phyloP scores from a whole-genome alignment of 2,113 vertebrate genomes.

The Anser brachyrhynchus region DNA sequence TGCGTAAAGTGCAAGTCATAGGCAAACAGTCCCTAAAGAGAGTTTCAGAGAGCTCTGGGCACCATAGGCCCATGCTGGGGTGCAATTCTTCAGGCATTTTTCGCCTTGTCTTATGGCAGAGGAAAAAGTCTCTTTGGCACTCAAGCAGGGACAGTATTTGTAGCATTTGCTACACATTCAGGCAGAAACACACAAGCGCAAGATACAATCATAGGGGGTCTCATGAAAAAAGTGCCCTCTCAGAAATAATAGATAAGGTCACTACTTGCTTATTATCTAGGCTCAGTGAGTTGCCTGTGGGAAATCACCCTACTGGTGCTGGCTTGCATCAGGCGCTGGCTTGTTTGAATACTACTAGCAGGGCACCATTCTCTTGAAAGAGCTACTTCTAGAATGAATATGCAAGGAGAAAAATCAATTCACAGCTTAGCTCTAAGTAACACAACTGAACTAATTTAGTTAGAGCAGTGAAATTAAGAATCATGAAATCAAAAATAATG shows the following conservation, averaged over 20 bases:
- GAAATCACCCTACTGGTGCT: background rate
- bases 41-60: background rate
- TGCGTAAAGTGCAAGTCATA: background rate
- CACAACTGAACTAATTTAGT: background rate
- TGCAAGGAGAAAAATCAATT: slow-evolving; percentile 3
- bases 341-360: background rate
- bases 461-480: background rate
- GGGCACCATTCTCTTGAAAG: background rate
- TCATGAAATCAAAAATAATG: background rate
- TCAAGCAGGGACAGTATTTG: background rate
- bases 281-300: background rate
- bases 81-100: background rate
- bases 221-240: background rate
- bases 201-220: background rate
- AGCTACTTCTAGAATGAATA: background rate
- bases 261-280: background rate
- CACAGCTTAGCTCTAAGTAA: background rate
- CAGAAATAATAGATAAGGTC: background rate
- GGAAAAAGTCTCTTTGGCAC: background rate
- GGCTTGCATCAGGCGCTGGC: background rate
- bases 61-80: background rate
- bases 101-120: background rate
- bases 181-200: background rate
- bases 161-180: background rate
- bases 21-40: background rate